Evolutionary conservation across 2,888 invertebrate genomes (phyloP), one percentile per base, ranked within the genome.

Genomic region (Nymphalis c-album): DNA sequence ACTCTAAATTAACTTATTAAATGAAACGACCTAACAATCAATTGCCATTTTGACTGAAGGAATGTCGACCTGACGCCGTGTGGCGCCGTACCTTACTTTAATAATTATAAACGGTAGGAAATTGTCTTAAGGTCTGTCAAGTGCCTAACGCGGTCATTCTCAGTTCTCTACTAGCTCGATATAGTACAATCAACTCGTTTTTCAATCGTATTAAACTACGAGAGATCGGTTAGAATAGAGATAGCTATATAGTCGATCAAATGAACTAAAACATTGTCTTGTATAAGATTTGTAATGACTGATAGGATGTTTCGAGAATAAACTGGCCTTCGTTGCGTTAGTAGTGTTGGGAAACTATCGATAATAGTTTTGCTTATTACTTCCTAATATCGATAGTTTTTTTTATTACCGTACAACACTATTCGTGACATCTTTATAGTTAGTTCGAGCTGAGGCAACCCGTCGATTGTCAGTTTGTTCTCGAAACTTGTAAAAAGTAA

Each of bases 401-500:
- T 3, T 22, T 18, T 10, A 13, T 51, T 22, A 20, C 16, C 13
- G 20, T 20, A 51, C 51, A 51, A 22, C 51, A 51, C 51, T 51
- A 53, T 26, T 31, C n/a, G 5, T 35, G 40, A 18, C n/a, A n/a
- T 18, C 10, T 35, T 1, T 35, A n/a, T 5, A 8, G 7, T n/a
- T 55, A 2, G 31, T 13, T 6, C 3, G 6, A 18, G 17, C 7
- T 8, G 31, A 6, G 31, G 53, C 8, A 18, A 17, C 26, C 16
- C n/a, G n/a, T 45, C 45, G 35, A 60, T 45, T 48, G 57, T 60
- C 66, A 53, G 60, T 69, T 58, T 65, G 72, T 73, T 74, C 70
- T 67, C 68, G 72, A 64, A 73, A 65, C 69, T 59, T 77, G 74
- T 55, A 50, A 20, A 50, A 50, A 13, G 74, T 66, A 69, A 73